Base-by-base conservation (phyloP, 2,888 invertebrate species). In the Drosophila niveifrons region DNA sequence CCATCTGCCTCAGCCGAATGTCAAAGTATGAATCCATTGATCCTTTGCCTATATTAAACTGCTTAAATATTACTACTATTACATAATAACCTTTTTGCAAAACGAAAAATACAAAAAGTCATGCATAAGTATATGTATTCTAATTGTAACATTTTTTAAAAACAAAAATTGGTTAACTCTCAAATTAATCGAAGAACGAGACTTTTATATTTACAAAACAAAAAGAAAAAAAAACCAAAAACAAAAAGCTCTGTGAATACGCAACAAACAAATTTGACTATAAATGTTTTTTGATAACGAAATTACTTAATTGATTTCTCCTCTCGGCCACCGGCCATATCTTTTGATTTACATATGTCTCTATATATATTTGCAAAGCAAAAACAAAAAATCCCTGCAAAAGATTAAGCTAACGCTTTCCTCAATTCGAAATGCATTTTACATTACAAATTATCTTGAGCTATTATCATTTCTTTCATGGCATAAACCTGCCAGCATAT, bases 1-100 rank as follows among this genome's bases (percentile, higher is more conserved):
- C 92, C 92, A 85, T 91, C 92, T 89, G 92, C 92, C 89, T 92
- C 92, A 90, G 94, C 94, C 91, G 94, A 94, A 93, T 94, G 94
- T 91, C 94, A 94, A 93, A 94, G 94, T 94, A 94, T 94, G 94
- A 92, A 90, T 91, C 85, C 88, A 89, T 80, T 76, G 77, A 75
- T 77, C 67, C 62, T 80, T 74, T 67, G 76, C 68, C 78, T 73
- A 68, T 71, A 75, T 69, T 67, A 62, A 80, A 68, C 69, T 78
- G 80, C 80, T 80, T 85, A 80, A 79, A 74, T 72, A 77, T 79
- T 79, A 77, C 70, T 75, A 65, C 44, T 56, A 44, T 34, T 59
- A 65, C 59, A 64, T 65, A 66, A 76, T 79, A 71, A 78, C 67
- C 55, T 78, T 80, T 81, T 81, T 79, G 72, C 72, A 55, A 86